Conservation (phyloP, 2,888 invertebrate species). For the Brachyopa scutellaris region DNA sequence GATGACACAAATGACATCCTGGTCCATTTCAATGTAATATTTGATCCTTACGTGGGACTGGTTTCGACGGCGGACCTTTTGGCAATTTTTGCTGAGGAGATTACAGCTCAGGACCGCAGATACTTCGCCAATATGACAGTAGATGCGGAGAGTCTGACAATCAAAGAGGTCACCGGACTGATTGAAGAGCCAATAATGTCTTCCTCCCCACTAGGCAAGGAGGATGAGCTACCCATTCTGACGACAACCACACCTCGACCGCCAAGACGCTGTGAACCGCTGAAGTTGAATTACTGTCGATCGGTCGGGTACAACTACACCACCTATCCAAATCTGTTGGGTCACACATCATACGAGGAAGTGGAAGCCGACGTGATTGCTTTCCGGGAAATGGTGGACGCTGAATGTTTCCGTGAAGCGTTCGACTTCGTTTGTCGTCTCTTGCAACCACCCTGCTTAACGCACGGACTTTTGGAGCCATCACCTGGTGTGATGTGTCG, state of each 20-base stretch:
- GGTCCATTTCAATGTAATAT: constrained; percentile 92
- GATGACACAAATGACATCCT: constrained; percentile 87
- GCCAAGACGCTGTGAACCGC: constrained; percentile 86
- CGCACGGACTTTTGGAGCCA: constrained; percentile 85
- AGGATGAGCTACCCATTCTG: constrained; percentile 80
- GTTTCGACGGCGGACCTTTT: constrained; percentile 87
- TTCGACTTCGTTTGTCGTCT: constrained; percentile 95
- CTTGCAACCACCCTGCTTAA: constrained; percentile 90
- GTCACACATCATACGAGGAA: constrained; percentile 85
- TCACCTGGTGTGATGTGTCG: constrained; percentile 84
- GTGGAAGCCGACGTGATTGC: constrained; percentile 90
- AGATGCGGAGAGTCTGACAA: constrained; percentile 85
- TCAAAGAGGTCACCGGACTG: constrained; percentile 83
- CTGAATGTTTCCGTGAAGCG: constrained; percentile 93
- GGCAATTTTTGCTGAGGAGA: constrained; percentile 86
- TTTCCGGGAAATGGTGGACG: constrained; percentile 93
- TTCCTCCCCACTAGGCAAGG: constrained; percentile 80
- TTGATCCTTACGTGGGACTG: constrained; percentile 89
- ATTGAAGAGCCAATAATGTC: constrained; percentile 81
- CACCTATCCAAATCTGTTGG: constrained; percentile 90
- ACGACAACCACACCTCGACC: constrained; percentile 83
- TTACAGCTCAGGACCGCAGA: constrained; percentile 83
- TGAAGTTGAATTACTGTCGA: constrained; percentile 87
- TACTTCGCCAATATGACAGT: constrained; percentile 86
- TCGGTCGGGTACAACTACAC: constrained; percentile 90